These are phyloP conservation scores for Anagrus nilaparvatae DNA, from an alignment of 1,140 invertebrate species.

Conservation along the genomic window DNA sequence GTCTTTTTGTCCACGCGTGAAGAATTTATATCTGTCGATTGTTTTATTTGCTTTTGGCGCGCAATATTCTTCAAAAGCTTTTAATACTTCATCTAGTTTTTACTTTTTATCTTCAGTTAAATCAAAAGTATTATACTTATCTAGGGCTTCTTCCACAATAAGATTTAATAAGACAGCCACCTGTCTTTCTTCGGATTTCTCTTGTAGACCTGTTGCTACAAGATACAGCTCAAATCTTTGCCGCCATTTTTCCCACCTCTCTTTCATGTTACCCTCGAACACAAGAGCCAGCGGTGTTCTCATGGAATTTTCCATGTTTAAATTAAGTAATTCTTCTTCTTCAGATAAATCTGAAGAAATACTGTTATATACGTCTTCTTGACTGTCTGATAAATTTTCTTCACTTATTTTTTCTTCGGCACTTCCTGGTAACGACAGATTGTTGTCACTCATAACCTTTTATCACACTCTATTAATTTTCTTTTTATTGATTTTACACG, in stretches of 20 bases:
- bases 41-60: conserved; percentile 24
- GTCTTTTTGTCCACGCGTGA: conserved; percentile 9
- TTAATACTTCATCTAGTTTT: conserved; percentile 15
- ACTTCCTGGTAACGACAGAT: too few species aligned
- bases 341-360: too few species aligned
- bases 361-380: too few species aligned
- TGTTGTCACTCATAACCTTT: too few species aligned
- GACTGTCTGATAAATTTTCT: too few species aligned
- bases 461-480: too few species aligned
- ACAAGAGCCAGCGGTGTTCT: conserved; percentile 10
- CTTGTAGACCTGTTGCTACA: conserved; percentile 20
- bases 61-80: conserved; percentile 24
- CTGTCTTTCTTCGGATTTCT: conserved; percentile 22
- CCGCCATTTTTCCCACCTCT: conserved; percentile 24
- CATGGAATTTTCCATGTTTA: conserved; percentile 15
- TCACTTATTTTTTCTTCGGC: too few species aligned
- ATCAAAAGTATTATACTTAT: conserved; percentile 27
- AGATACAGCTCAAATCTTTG: conserved; percentile 23
- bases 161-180: conserved; percentile 24
- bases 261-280: conserved; percentile 20
- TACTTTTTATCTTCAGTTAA: conserved; percentile 22
- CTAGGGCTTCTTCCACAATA: conserved; percentile 25
- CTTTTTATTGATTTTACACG: too few species aligned
- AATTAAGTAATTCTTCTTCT: too few species aligned
- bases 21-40: conserved; percentile 20